These are phyloP conservation scores for Bufo bufo DNA, from an alignment of 2,113 vertebrate species.

Conservation along the genomic window DNA sequence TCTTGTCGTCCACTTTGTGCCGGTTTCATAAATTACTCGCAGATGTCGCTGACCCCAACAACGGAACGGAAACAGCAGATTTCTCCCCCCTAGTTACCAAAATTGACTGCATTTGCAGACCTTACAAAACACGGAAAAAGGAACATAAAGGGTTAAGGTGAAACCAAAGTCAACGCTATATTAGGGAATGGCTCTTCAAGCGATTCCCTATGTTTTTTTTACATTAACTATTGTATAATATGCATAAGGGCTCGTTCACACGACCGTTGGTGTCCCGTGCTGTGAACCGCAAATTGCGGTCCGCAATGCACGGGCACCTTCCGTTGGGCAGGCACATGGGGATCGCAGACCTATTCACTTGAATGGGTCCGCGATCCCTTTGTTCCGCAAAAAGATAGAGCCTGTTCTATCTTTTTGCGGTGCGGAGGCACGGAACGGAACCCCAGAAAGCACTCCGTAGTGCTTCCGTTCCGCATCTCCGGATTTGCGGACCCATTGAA, in stretches of 20 bases:
- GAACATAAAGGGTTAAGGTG: not conserved
- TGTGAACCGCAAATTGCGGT: too few relatives aligned
- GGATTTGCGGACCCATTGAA: too few relatives aligned
- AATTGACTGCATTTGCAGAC: not conserved
- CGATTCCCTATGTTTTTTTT: not conserved
- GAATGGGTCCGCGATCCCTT: too few relatives aligned
- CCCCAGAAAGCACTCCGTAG: too few relatives aligned
- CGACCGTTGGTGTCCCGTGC: too few relatives aligned
- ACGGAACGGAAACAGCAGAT: not conserved
- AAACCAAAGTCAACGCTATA: not conserved
- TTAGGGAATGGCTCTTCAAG: not conserved
- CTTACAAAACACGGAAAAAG: not conserved
- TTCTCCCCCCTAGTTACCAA: not conserved
- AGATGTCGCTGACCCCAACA: not conserved
- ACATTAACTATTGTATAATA: not conserved
- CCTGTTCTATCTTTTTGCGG: too few relatives aligned
- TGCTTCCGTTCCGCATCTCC: too few relatives aligned
- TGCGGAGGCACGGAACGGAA: too few relatives aligned
- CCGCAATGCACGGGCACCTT: too few relatives aligned
- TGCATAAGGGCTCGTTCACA: not conserved
- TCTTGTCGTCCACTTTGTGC: not conserved
- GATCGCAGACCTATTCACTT: too few relatives aligned
- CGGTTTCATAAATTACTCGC: slow-evolving; percentile 20
- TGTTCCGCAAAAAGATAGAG: too few relatives aligned
- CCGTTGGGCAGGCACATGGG: too few relatives aligned